Evolutionary conservation across 2,797 vertebrate species (phyloP).

Genomic region (Agapornis canus): DNA sequence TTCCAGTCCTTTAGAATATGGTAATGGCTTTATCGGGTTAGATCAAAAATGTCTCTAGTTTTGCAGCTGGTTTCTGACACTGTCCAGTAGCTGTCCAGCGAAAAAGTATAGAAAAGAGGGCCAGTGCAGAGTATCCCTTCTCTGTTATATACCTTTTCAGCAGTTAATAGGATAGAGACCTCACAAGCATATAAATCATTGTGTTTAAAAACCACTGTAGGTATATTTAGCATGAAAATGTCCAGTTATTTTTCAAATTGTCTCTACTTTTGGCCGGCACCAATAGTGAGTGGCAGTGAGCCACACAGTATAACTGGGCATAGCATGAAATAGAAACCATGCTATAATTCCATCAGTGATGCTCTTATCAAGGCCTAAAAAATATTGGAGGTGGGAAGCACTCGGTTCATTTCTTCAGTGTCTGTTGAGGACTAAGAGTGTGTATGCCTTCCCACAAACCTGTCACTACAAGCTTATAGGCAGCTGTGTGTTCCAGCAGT

Average conservation of each 20-base stretch:
- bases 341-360: not conserved
- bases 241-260: not conserved
- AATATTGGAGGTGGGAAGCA: not conserved
- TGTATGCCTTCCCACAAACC: not conserved
- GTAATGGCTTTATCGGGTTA: not conserved
- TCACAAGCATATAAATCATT: not conserved
- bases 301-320: not conserved
- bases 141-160: not conserved
- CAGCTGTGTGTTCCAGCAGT: not conserved
- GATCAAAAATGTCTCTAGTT: not conserved
- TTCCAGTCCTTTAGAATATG: conserved; percentile 17
- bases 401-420: not conserved
- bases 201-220: not conserved
- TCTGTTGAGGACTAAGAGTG: not conserved
- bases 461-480: not conserved
- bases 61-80: not conserved
- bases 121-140: not conserved
- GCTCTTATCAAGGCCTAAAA: not conserved
- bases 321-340: not conserved
- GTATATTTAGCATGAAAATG: not conserved
- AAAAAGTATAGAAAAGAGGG: not conserved
- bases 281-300: not conserved
- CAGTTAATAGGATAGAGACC: not conserved
- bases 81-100: not conserved
- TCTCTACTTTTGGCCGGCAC: not conserved